Evolutionary conservation across 2,797 vertebrate species (phyloP), one percentile per base, ranked within the genome.

Genomic region (Bufotes viridis): DNA sequence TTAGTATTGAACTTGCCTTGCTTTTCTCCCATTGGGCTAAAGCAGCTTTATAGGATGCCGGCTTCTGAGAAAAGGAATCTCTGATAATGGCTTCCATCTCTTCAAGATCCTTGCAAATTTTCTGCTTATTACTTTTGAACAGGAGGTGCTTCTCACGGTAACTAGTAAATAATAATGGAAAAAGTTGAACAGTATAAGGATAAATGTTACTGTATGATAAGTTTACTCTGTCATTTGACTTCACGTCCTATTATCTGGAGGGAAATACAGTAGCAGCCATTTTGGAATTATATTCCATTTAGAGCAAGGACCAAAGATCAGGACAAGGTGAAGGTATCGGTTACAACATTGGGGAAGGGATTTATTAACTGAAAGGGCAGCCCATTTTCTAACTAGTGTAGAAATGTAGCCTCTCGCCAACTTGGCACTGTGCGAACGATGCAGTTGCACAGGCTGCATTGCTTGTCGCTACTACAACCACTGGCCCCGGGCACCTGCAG

Each of bases 31-130:
- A 92, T 87, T 94, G 94, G 11, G 94, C 94, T 26, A 92, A 91
- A 89, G 96, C 96, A 92, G 97, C 97, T 78, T 93, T 92, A 5
- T 97, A 96, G 87, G 96, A 97, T 24, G 86, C 69, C 22, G 96
- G 94, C 89, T 93, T 94, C 0, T 91, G 92, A 76, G 91, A 88
- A 88, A 95, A 89, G 67, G 92, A 91, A 61, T 95, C 92, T 1
- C 86, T 70, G 13, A 98, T 95, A 61, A 80, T 86, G 8, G 89
- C 91, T 91, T 96, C 94, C 42, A 92, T 78, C 1, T 91, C 93
- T 55, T 91, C 92, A 80, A 98, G 91, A 34, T 91, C 85, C 88
- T 91, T 90, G 24, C 90, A 78, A 70, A 97, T 93, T 76, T 96
- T 93, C 34, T 96, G 95, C 85, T 93, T 94, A 70, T 86, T 86